phyloP scores from a whole-genome alignment of 2,888 invertebrate species.

The Arge pagana region DNA sequence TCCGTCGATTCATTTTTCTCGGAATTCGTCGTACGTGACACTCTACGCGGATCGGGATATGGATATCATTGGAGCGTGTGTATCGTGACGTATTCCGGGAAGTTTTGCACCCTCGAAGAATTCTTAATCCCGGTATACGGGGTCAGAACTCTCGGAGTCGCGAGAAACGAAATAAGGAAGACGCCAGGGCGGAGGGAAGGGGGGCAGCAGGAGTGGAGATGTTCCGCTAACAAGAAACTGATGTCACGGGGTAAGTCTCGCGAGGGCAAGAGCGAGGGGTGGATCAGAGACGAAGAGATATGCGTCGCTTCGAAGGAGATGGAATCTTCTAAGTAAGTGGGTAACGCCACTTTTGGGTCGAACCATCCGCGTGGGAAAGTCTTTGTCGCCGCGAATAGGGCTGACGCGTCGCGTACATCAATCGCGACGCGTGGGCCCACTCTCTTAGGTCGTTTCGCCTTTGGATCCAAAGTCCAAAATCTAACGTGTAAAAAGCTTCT shows the following conservation, averaged over 20 bases:
- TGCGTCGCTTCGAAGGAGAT: constrained; percentile 13
- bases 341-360: constrained; percentile 25
- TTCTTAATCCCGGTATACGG: constrained; percentile 30
- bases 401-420: constrained; percentile 12
- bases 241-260: constrained; percentile 45
- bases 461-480: too few relatives aligned
- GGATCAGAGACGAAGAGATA: constrained; percentile 23
- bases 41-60: too few relatives aligned
- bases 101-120: constrained; percentile 8
- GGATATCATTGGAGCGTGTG: too few relatives aligned
- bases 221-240: constrained; percentile 51
- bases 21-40: too few relatives aligned
- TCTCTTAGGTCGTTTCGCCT: too few relatives aligned
- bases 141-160: not conserved
- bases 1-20: too few relatives aligned
- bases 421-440: too few relatives aligned
- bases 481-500: too few relatives aligned
- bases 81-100: too few relatives aligned
- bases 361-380: constrained; percentile 27
- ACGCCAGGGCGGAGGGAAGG: constrained; percentile 21
- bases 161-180: not conserved
- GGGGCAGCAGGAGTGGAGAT: constrained; percentile 34
- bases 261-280: constrained; percentile 24
- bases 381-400: constrained; percentile 20
- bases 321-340: constrained; percentile 24